phyloP scores from a whole-genome alignment of 2,888 invertebrate genomes.

The Trachelus troglodyta region DNA sequence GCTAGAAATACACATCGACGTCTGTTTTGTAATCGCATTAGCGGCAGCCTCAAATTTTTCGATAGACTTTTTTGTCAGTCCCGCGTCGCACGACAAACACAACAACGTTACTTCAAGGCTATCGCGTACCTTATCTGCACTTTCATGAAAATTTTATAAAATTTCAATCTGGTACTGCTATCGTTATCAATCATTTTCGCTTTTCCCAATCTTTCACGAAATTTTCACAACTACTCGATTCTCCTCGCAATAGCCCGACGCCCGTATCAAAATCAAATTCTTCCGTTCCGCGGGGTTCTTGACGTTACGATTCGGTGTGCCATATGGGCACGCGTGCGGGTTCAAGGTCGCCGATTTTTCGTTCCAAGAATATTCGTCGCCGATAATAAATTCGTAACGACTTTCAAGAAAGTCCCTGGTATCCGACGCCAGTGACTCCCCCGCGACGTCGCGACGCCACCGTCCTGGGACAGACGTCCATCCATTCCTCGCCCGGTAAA shows the following conservation, averaged over 20 bases:
- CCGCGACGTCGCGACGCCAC: conserved; percentile 18
- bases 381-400: neutral
- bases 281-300: neutral
- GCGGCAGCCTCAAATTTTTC: conserved; percentile 12
- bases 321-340: neutral
- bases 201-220: neutral
- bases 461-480: neutral
- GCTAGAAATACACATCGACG: conserved; percentile 25
- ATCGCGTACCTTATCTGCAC: neutral
- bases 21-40: conserved; percentile 25
- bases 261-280: neutral
- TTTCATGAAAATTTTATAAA: neutral
- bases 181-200: neutral
- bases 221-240: neutral
- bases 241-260: neutral
- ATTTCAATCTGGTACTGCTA: neutral
- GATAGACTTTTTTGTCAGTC: neutral
- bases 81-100: neutral
- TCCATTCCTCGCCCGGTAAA: conserved; percentile 9
- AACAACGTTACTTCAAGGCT: neutral
- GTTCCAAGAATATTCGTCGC: neutral
- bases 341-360: neutral
- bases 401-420: conserved; percentile 11
- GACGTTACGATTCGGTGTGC: neutral
- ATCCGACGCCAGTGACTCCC: conserved; percentile 20